phyloP scores from a whole-genome alignment of 2,113 vertebrate genomes.

The Zeus faber region DNA sequence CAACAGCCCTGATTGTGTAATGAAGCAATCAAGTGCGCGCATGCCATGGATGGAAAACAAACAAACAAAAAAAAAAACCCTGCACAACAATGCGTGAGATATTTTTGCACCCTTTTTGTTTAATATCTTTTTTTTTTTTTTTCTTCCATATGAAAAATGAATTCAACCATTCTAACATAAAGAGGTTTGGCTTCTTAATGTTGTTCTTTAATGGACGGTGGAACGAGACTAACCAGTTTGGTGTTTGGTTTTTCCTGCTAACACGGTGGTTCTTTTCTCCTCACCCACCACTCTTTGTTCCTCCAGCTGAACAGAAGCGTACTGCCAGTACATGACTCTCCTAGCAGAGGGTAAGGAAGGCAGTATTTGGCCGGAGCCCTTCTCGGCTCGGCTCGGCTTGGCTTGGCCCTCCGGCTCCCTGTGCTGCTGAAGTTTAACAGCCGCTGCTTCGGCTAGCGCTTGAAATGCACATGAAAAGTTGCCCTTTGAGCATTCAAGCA shows the following conservation, averaged over 20 bases:
- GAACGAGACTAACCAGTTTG: constrained; percentile 62
- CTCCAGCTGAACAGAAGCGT: constrained; percentile 74
- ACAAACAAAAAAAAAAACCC: no score
- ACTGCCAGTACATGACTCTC: constrained; percentile 73
- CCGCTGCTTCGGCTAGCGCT: constrained; percentile 66
- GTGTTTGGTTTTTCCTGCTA: constrained; percentile 63
- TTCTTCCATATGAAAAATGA: constrained; percentile 8
- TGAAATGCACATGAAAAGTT: constrained; percentile 25
- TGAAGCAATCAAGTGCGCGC: constrained; percentile 14
- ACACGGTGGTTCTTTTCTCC: constrained; percentile 67
- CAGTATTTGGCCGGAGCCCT: no score
- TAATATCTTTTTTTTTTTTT: constrained; percentile 1
- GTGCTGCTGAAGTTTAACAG: constrained; percentile 61
- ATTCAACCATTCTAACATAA: constrained; percentile 18
- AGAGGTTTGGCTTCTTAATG: constrained; percentile 64
- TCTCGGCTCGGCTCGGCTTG: constrained; percentile 48
- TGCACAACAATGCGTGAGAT: no score
- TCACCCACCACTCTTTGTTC: constrained; percentile 63
- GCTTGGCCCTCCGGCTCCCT: constrained; percentile 58
- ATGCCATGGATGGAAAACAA: constrained; percentile 26
- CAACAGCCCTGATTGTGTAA: constrained; percentile 16
- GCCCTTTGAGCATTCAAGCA: constrained; percentile 22
- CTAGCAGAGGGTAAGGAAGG: constrained; percentile 76
- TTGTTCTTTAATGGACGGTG: no score
- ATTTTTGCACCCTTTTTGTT: neutral